These are phyloP conservation scores for Eupithecia subumbrata DNA, from an alignment of 2,888 invertebrate genomes.

Conservation along the genomic window DNA sequence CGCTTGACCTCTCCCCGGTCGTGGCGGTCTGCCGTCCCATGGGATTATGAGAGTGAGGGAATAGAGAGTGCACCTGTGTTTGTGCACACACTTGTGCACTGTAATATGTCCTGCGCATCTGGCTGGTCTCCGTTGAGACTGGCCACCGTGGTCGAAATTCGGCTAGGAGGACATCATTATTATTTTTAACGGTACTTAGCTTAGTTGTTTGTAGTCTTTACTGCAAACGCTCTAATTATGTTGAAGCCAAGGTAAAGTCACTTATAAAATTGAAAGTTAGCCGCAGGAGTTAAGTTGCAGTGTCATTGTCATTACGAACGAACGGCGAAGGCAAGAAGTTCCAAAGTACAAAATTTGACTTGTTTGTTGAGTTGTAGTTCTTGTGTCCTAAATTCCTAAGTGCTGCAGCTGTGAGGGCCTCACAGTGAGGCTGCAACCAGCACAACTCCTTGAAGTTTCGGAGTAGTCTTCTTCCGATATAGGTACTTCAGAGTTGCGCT, in stretches of 20 bases:
- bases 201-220: neutral
- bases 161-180: too few species aligned
- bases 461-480: neutral
- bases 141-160: too few species aligned
- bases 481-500: neutral
- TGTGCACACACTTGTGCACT: too few species aligned
- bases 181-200: neutral
- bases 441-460: neutral
- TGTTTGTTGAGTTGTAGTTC: neutral
- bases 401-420: neutral
- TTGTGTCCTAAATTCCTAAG: neutral
- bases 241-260: constrained; percentile 20
- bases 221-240: constrained; percentile 10
- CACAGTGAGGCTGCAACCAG: neutral
- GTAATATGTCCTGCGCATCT: too few species aligned
- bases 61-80: too few species aligned
- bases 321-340: neutral
- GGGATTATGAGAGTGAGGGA: too few species aligned
- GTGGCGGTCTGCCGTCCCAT: too few species aligned
- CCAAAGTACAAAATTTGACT: neutral
- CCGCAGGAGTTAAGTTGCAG: neutral
- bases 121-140: too few species aligned
- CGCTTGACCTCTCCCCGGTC: too few species aligned
- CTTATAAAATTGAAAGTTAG: constrained; percentile 24
- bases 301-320: neutral